Evolutionary conservation across 2,113 vertebrate genomes (phyloP), one percentile per base, ranked within the genome.

Genomic region (Terrapene triunguis): DNA sequence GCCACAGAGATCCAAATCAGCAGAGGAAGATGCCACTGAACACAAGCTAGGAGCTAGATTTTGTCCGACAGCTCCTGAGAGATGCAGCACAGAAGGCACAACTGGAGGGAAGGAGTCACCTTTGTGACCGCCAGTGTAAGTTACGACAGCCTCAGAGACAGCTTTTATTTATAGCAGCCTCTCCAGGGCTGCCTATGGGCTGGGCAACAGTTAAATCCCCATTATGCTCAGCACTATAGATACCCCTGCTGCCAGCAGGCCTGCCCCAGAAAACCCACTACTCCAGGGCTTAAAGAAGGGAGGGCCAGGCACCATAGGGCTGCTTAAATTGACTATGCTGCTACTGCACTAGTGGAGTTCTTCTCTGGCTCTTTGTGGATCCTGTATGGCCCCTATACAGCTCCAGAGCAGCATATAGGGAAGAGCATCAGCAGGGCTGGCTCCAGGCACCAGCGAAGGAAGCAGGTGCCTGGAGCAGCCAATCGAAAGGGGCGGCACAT

Each of bases 381-480:
- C 72, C 2, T 0, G 0, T 1, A 1, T 55, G 4, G 8, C 10
- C 50, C 10, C 7, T 10, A 80, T 48, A 54, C 50, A 4, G 14
- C 76, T 47, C 10, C 55, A 29, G 62, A 76, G 79, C 8, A 19
- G 6, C 59, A 81, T 38, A 81, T 22, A 57, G 62, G 5, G 16
- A 79, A 48, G 47, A 3, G 16, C 82, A 89, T 6, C 8, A 47
- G 44, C 44, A 47, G 44, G 44, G 44, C 44, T 8, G 44, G 44
- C 44, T 47, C 44, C 44, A 47, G 44, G 44, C 44, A 47, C 44
- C 44, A 47, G 44, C 44, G 44, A 47, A 47, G 44, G 44, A 47
- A 47, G 44, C 44, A 47, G 44, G 44, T 47, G 44, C 44, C 44
- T 47, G 44, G 44, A 8, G 44, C 44, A 8, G 44, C 44, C 44